Evolutionary conservation across 2,113 vertebrate species (phyloP).

Genomic region (Glaucidium brasilianum): DNA sequence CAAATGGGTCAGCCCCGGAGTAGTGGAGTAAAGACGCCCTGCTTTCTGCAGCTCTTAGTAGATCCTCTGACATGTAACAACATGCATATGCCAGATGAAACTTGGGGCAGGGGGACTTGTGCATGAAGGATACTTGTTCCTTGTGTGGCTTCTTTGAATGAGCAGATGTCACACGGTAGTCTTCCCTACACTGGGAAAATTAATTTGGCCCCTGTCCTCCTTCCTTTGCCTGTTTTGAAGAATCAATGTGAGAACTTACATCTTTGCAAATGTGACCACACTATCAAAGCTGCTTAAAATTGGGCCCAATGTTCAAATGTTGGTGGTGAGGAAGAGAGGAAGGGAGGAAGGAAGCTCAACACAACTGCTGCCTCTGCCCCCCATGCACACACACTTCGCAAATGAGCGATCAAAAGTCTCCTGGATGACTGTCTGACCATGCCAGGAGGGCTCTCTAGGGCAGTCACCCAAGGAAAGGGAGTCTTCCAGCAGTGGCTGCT

Average conservation of each 20-base stretch:
- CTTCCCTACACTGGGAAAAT: background rate
- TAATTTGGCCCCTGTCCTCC: background rate
- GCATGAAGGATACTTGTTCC: background rate
- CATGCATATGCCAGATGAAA: background rate
- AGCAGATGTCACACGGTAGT: accelerated
- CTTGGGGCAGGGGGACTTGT: accelerated
- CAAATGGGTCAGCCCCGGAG: background rate
- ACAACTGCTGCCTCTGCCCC: background rate
- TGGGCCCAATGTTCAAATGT: background rate
- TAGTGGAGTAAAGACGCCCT: background rate
- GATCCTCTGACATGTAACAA: background rate
- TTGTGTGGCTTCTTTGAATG: background rate
- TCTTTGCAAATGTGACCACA: background rate
- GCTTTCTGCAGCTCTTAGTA: background rate
- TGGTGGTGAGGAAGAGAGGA: background rate
- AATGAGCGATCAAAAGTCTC: background rate
- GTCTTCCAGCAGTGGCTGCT: background rate
- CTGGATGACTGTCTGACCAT: accelerated
- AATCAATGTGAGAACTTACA: background rate
- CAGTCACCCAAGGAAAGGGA: background rate
- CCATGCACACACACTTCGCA: background rate
- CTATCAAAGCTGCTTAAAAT: background rate
- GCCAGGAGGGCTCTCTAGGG: background rate
- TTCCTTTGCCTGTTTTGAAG: background rate
- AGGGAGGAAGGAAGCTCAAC: too few species aligned